These are phyloP conservation scores for Hemibagrus wyckioides DNA, from an alignment of 2,113 vertebrate genomes.

Conservation along the genomic window DNA sequence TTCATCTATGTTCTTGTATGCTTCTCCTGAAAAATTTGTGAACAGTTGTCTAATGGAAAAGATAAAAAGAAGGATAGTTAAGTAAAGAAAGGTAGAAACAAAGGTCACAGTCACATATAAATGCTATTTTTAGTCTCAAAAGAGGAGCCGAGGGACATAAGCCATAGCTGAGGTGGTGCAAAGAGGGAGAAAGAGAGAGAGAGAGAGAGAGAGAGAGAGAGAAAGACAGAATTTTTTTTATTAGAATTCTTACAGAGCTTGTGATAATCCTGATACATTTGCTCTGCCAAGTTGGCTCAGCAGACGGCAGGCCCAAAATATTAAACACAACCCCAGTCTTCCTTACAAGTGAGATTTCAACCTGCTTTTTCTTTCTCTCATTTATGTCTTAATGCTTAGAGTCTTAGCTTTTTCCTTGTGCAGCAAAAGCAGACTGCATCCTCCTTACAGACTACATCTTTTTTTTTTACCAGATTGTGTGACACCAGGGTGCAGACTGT, in stretches of 20 bases:
- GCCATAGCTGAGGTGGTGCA: not conserved
- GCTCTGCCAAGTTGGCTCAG: conserved; percentile 58
- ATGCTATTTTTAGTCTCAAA: conserved; percentile 51
- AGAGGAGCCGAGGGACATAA: conserved; percentile 2
- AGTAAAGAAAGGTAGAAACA: conserved; percentile 46
- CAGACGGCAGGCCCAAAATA: not conserved
- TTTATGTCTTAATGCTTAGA: not conserved
- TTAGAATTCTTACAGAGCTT: conserved; percentile 52
- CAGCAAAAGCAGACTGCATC: not conserved
- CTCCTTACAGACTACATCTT: not conserved
- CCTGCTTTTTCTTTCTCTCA: conserved; percentile 10
- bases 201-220: not conserved
- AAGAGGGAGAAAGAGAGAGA: not conserved
- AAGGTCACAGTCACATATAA: conserved; percentile 51
- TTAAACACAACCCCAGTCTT: not conserved
- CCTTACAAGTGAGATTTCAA: not conserved
- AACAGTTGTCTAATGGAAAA: not conserved
- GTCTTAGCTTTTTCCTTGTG: not conserved
- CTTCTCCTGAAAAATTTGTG: not conserved
- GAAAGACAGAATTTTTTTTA: conserved; percentile 24
- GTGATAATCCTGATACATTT: conserved; percentile 62
- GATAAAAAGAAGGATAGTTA: conserved; percentile 14
- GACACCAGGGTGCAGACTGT: conserved; percentile 25
- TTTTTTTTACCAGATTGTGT: not conserved
- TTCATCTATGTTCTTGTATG: not conserved